Percentiles rank a stretch among this genome's conserved stretches.
These are phyloP conservation scores for Grantiella picta DNA, from an alignment of 2,113 vertebrate genomes.

Conservation along the genomic window DNA sequence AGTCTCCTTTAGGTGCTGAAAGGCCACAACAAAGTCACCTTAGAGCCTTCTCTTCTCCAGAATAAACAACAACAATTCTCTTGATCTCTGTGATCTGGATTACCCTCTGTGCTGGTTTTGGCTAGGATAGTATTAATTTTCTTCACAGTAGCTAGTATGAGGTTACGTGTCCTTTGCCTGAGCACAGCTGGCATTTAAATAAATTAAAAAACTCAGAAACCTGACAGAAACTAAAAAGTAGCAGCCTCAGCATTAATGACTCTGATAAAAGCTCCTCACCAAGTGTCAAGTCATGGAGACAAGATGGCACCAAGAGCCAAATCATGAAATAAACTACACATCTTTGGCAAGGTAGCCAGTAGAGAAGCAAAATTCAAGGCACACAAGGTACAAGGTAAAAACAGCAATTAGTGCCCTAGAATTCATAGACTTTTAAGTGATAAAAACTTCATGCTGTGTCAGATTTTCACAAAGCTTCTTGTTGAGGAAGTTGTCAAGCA, in stretches of 20 bases:
- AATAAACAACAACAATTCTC: background rate
- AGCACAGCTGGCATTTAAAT: background rate
- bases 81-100: background rate
- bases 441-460: background rate
- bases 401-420: background rate
- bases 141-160: background rate
- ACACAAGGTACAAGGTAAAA: background rate
- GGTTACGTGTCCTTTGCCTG: background rate
- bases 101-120: background rate
- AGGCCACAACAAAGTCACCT: background rate
- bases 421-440: background rate
- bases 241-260: background rate
- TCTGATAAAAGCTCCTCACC: background rate
- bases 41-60: background rate
- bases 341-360: background rate
- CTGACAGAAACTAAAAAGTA: background rate
- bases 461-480: background rate
- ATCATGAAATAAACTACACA: background rate
- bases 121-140: background rate
- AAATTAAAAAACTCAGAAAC: background rate
- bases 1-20: background rate
- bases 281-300: background rate
- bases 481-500: background rate
- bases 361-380: background rate
- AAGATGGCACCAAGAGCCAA: background rate